Evolutionary conservation across 2,888 invertebrate genomes (phyloP), one percentile per base, ranked within the genome.

Genomic region (Eupithecia dodoneata): DNA sequence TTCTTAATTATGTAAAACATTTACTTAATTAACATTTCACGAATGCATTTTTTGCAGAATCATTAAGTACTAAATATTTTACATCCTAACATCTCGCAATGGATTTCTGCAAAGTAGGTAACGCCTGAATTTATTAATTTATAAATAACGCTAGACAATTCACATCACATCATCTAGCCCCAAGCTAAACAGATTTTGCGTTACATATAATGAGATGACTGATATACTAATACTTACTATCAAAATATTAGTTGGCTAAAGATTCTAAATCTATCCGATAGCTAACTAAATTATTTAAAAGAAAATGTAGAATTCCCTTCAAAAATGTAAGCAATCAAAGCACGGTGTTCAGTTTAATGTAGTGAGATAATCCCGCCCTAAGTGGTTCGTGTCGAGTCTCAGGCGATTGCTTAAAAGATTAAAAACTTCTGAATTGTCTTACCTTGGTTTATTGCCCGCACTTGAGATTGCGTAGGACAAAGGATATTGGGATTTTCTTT

Each of bases 321-420:
- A 71, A 71, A 67, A 63, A 63, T 47, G 47, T 63, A 66, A 69
- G 75, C 79, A 81, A 83, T 83, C 83, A 81, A 84, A 85, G 83
- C 81, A 83, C 83, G 85, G 88, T 87, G 87, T 87, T 83, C 86
- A 83, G 88, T 87, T 87, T 85, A 91, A 91, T 90, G 89, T 88
- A 87, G 88, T 87, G 89, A 90, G 87, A 87, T 89, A 90, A 91
- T 88, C 87, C 84, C n/a, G 66, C 80, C 77, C 81, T 84, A 86
- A 88, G 87, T 88, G 88, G 86, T 83, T 87, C 82, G 83, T 80
- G 85, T 84, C 83, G 85, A 83, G 84, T 82, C 82, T 79, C 82
- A 81, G 79, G 80, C 82, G 83, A 85, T 87, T 86, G 85, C 88
- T 88, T 86, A 88, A 87, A 84, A 89, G 90, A 90, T 91, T 91